Base-by-base conservation (phyloP, 2,888 invertebrate species). In the Acanthosoma haemorrhoidale region DNA sequence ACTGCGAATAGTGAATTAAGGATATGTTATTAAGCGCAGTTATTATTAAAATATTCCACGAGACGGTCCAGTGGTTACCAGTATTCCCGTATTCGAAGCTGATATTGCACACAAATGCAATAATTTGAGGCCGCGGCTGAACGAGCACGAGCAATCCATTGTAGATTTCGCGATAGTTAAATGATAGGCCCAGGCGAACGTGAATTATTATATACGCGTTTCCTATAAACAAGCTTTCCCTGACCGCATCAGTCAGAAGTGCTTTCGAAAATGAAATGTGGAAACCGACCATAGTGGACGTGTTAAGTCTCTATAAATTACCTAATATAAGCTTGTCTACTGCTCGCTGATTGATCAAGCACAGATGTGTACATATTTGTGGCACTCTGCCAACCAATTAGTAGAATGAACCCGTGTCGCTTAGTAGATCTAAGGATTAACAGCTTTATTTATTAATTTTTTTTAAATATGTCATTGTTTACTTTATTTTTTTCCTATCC, bases 121-220 rank as follows among this genome's bases (percentile, higher is more conserved):
- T 51, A 4, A n/a, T n/a, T n/a, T n/a, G n/a, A n/a, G n/a, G n/a
- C n/a, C n/a, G n/a, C 25, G 4, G 21, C 21, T 21, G 13, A 21
- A 13, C 43, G 43, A 43, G n/a, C 2, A 13, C 29, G n/a, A 51
- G n/a, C 51, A 51, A 51, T 51, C 51, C n/a, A 25, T 25, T 25
- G 5, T 21, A 51, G 51, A 51, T 51, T 51, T 25, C 51, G 29
- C n/a, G 51, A 51, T 51, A 51, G 13, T 25, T 25, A 51, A 51
- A 51, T 51, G 51, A 51, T 51, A 51, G 51, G 25, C 21, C n/a
- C 2, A n/a, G n/a, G n/a, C 11, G n/a, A 51, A 25, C 29, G 51
- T 51, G 51, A 51, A 25, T 51, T 51, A 51, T 51, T 51, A 51
- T 25, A 25, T 51, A 25, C 51, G 51, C 29, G 51, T 51, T 51